Evolutionary conservation across 2,797 vertebrate species (phyloP).

Genomic region (Aphelocoma californica): DNA sequence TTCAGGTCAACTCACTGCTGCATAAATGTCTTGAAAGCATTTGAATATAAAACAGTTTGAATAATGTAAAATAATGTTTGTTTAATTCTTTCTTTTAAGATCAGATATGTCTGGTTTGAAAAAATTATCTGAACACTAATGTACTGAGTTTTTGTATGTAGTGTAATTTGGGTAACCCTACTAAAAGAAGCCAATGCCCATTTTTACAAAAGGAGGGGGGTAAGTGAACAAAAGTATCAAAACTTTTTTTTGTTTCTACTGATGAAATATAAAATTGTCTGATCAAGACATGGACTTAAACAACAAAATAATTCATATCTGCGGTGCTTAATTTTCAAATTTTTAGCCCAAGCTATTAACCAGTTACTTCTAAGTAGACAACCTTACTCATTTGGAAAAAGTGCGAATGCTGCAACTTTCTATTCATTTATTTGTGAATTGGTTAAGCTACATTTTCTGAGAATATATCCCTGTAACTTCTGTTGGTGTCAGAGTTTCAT

Average conservation of each 20-base stretch:
- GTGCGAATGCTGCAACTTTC: not conserved
- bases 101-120: not conserved
- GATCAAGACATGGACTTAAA: not conserved
- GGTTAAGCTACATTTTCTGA: not conserved
- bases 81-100: not conserved
- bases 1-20: not conserved
- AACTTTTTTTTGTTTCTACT: not conserved
- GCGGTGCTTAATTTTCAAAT: not conserved
- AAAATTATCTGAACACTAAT: not conserved
- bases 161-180: not conserved
- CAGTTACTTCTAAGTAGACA: not conserved
- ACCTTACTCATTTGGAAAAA: not conserved
- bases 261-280: not conserved
- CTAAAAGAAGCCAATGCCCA: not conserved
- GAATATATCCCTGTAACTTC: not conserved
- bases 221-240: not conserved
- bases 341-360: not conserved
- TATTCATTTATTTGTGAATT: not conserved
- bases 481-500: not conserved
- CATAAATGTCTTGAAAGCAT: not conserved
- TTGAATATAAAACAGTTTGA: not conserved
- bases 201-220: not conserved
- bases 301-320: not conserved
- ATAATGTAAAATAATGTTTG: not conserved
- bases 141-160: not conserved